Evolutionary conservation across 2,888 invertebrate species (phyloP), one percentile per base, ranked within the genome.

Genomic region (Brachypalpus laphriformis): DNA sequence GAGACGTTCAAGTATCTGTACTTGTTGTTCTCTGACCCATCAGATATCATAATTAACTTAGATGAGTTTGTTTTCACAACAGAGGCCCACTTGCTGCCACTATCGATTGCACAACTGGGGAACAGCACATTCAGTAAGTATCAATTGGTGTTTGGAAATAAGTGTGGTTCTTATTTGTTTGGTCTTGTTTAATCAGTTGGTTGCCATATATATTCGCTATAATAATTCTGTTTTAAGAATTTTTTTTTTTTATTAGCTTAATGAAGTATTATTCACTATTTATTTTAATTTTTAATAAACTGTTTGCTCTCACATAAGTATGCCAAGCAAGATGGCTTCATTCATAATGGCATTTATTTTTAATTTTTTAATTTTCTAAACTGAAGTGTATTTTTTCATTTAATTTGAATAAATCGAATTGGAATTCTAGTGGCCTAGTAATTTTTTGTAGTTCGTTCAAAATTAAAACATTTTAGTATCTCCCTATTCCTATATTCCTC

Each of bases 1-100:
- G 99, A 99, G 93, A 99, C 99, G 0, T 97, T 99, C 90, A 99
- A 99, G 92, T 99, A 99, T 91, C 93, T 99, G 8, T 99, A 95
- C 92, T 94, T 99, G 91, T 92, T 99, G 75, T 99, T 99, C 91
- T 95, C 98, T 37, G 96, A 98, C 88, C 95, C 96, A 70, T 94
- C 94, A 34, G 98, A 99, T 89, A 92, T 98, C 59, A 94, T 96
- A 6, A 92, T 98, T 14, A 95, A 97, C 91, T 92, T 98, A 66
- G 97, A 97, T 90, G 96, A 97, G 90, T 98, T 97, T 91, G 94
- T 98, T 86, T 95, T 98, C 88, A 98, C 98, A 0, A 98, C 98
- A 0, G 99, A 99, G 92, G 99, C 98, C 0, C 99, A 99, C 92
- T 94, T 99, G 82, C 92, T 99, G 88, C 99, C 99, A 4, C 93